These are phyloP conservation scores for Uloborus diversus DNA, from an alignment of 1,140 invertebrate genomes.

Conservation along the genomic window DNA sequence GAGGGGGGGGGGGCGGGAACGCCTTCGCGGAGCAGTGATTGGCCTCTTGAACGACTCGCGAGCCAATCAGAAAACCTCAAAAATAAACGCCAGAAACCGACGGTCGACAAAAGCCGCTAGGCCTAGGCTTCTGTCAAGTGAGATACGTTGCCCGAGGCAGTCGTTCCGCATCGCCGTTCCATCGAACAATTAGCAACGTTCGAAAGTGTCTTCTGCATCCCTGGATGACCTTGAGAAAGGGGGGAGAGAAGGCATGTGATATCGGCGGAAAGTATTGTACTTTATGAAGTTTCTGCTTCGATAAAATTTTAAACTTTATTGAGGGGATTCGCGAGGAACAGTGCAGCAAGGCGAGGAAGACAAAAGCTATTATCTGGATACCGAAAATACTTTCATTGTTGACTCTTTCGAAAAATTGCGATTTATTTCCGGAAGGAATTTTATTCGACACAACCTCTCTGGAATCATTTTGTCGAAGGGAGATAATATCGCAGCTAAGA, in stretches of 20 bases:
- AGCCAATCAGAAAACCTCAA: too few species aligned
- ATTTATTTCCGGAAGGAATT: too few species aligned
- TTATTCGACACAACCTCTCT: too few species aligned
- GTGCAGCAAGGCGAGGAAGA: too few species aligned
- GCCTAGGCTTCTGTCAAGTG: constrained; percentile 37
- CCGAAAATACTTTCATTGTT: neutral
- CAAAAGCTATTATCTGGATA: too few species aligned
- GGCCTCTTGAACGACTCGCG: neutral
- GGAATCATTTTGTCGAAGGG: too few species aligned
- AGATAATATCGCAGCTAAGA: too few species aligned
- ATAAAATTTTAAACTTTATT: neutral
- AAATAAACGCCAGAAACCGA: neutral
- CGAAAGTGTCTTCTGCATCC: neutral
- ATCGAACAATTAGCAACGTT: neutral
- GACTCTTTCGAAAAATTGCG: neutral
- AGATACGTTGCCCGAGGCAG: constrained; percentile 34
- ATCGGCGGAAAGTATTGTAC: neutral
- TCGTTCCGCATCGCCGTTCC: constrained; percentile 31
- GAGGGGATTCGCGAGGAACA: too few species aligned
- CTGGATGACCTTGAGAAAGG: neutral
- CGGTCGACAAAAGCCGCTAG: constrained; percentile 6
- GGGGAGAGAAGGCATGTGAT: neutral
- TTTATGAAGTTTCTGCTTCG: neutral
- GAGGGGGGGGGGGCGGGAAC: constrained; percentile 14
- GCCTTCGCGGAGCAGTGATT: constrained; percentile 18